Percentiles rank a stretch among this genome's conserved stretches.
phyloP scores from a whole-genome alignment of 2,888 invertebrate species.

The Drosophila setosimentum region DNA sequence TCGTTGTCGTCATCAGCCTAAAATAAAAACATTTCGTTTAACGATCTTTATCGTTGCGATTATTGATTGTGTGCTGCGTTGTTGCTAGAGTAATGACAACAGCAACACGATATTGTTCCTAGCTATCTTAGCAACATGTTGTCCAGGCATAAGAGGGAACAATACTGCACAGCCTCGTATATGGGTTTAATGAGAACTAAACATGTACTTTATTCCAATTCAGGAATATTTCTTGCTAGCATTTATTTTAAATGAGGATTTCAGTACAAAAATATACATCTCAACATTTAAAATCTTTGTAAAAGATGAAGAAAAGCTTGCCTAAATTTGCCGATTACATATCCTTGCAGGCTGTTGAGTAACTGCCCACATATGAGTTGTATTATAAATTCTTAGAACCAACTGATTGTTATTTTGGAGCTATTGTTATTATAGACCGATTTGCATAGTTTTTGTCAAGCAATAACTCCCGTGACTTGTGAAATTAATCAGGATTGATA shows the following conservation, averaged over 20 bases:
- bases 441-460: not conserved
- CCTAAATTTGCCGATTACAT: not conserved
- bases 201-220: not conserved
- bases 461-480: not conserved
- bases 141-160: slow-evolving; percentile 35
- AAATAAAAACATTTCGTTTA: slow-evolving; percentile 81
- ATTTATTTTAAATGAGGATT: not conserved
- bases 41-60: slow-evolving; percentile 85
- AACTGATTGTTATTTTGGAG: not conserved
- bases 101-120: slow-evolving; percentile 23
- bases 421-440: not conserved
- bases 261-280: not conserved
- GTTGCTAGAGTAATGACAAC: slow-evolving; percentile 39
- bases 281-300: not conserved
- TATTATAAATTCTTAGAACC: not conserved
- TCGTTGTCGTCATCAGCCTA: slow-evolving; percentile 58
- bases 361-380: not conserved
- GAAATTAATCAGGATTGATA: not conserved
- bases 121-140: slow-evolving; percentile 61
- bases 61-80: slow-evolving; percentile 81
- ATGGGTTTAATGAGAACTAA: not conserved
- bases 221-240: not conserved
- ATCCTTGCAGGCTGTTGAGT: not conserved
- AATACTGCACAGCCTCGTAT: slow-evolving; percentile 7
- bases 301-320: not conserved